phyloP scores from a whole-genome alignment of 1,140 invertebrate species.

The Zeugodacus cucurbitae region DNA sequence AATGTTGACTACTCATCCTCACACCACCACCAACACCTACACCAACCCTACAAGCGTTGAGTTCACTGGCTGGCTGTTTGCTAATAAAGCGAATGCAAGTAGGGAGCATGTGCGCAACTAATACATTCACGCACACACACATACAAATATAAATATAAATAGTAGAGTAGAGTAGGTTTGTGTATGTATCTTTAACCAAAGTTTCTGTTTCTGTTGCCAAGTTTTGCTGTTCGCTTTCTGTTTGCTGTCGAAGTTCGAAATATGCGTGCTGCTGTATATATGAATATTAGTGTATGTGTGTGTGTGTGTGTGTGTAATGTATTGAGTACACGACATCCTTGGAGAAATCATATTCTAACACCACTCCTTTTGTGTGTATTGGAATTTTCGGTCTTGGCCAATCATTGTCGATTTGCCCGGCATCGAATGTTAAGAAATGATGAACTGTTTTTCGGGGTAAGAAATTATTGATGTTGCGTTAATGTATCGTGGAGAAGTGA shows the following conservation, averaged over 20 bases:
- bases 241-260: not conserved
- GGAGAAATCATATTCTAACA: conserved; percentile 41
- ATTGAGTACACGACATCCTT: conserved; percentile 38
- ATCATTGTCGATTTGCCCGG: conserved; percentile 23
- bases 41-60: not conserved
- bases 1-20: not conserved
- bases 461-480: not conserved
- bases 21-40: not conserved
- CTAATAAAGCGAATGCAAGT: not conserved
- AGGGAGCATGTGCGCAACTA: conserved; percentile 40
- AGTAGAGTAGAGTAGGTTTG: not conserved
- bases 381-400: conserved; percentile 38
- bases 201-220: conserved; percentile 10
- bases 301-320: not conserved
- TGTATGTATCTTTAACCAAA: not conserved
- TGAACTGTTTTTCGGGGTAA: conserved; percentile 19
- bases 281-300: no score
- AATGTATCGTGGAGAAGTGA: not conserved
- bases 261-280: not conserved
- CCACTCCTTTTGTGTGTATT: conserved; percentile 44
- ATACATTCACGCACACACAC: not conserved
- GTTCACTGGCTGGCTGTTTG: not conserved
- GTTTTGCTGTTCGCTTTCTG: not conserved
- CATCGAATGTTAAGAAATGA: conserved; percentile 3
- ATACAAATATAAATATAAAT: not conserved